Conservation (phyloP, 2,888 invertebrate species). For the Cephus runcator region DNA sequence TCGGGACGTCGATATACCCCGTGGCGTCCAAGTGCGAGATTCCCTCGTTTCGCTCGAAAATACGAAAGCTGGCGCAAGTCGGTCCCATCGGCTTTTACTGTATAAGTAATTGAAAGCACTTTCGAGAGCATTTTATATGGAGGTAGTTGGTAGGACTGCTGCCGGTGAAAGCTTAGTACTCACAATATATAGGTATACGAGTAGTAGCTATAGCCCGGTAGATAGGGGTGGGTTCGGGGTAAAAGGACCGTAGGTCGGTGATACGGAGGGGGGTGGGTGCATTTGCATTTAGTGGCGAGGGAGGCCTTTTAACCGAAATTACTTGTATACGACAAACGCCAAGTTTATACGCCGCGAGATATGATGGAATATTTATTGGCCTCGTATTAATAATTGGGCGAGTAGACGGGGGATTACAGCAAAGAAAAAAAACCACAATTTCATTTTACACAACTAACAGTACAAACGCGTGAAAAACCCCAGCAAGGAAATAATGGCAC, state of each 20-base stretch:
- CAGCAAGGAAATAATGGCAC: not conserved
- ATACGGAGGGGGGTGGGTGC: conserved; percentile 17
- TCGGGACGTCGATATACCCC: not conserved
- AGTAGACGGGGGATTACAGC: too few relatives aligned
- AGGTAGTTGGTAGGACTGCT: not conserved
- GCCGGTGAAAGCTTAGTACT: not conserved
- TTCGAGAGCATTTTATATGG: not conserved
- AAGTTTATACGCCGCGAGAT: conserved; percentile 52
- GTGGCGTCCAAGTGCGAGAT: not conserved
- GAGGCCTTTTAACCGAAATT: conserved; percentile 61
- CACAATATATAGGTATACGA: not conserved
- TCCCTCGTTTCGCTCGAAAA: not conserved
- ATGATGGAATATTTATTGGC: conserved; percentile 61
- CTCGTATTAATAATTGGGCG: conserved; percentile 47
- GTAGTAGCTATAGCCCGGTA: not conserved
- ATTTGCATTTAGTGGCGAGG: conserved; percentile 58
- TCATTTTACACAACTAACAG: not conserved
- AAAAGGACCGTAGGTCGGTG: not conserved
- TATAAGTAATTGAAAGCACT: not conserved
- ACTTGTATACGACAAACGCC: conserved; percentile 58
- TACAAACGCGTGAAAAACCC: not conserved
- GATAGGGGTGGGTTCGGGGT: not conserved
- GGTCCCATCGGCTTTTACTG: not conserved
- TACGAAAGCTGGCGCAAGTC: not conserved
- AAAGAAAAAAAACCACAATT: not conserved